These are phyloP conservation scores for Ivindomyrus marchei DNA, from an alignment of 2,113 vertebrate species.

Conservation along the genomic window DNA sequence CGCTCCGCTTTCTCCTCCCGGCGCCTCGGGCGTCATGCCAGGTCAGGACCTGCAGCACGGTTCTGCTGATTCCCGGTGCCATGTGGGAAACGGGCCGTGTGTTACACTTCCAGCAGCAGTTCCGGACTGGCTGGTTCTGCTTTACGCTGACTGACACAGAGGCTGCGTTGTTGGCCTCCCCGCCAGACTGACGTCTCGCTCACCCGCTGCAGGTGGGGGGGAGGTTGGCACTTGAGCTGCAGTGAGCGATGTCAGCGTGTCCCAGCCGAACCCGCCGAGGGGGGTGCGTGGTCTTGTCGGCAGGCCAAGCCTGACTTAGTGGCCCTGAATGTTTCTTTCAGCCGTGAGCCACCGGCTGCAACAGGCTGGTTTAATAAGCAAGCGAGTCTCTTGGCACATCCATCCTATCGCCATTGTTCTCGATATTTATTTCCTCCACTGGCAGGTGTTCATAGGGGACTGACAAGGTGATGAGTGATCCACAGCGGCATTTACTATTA, in stretches of 20 bases:
- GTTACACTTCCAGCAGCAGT: neutral
- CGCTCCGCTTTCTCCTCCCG: neutral
- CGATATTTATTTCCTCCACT: neutral
- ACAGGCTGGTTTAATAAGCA: neutral
- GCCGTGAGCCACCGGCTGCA: no score
- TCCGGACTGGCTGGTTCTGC: neutral
- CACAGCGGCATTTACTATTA: no score
- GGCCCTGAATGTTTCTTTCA: neutral
- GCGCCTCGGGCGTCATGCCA: neutral
- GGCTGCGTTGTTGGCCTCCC: neutral
- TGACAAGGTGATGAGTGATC: neutral
- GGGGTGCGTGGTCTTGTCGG: neutral
- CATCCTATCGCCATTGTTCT: neutral
- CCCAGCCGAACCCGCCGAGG: neutral
- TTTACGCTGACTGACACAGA: neutral
- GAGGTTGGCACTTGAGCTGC: neutral
- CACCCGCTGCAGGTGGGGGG: neutral
- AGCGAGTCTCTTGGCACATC: neutral
- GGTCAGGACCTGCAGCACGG: neutral
- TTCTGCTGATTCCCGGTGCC: neutral
- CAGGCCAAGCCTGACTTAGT: neutral
- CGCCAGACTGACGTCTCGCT: neutral
- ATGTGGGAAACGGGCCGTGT: neutral
- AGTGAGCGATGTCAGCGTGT: neutral
- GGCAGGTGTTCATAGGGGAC: no score